These are phyloP conservation scores for Labrus mixtus DNA, from an alignment of 2,113 vertebrate species.

Conservation along the genomic window DNA sequence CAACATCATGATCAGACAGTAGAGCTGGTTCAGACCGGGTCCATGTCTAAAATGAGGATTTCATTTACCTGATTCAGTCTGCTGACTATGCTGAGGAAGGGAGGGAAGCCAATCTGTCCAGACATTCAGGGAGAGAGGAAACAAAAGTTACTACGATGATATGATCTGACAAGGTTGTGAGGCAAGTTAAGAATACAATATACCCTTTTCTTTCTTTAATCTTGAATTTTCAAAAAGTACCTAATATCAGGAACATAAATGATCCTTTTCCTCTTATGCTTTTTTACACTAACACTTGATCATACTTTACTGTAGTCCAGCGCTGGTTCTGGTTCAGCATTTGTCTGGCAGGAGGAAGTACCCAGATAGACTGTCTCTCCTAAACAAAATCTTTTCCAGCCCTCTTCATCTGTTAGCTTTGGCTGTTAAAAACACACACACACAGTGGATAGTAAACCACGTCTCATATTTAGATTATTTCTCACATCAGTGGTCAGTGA, in stretches of 20 bases:
- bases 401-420: constrained; percentile 90
- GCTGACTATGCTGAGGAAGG: constrained; percentile 95
- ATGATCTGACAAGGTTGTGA: no score
- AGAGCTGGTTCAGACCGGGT: not conserved
- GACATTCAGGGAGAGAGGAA: not conserved
- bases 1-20: not conserved
- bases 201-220: not conserved
- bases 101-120: constrained; percentile 93
- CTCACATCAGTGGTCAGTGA: not conserved
- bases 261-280: not conserved
- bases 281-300: not conserved
- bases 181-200: no score
- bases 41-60: not conserved
- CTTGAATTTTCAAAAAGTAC: not conserved
- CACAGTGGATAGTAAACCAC: not conserved
- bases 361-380: constrained; percentile 88
- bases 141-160: not conserved
- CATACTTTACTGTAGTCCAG: constrained; percentile 91
- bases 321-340: constrained; percentile 76
- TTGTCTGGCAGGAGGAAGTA: constrained; percentile 60
- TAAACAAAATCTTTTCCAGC: constrained; percentile 96
- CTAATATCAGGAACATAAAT: not conserved
- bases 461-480: no score
- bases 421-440: constrained; percentile 82
- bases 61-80: constrained; percentile 93